Evolutionary conservation across 1,140 invertebrate genomes (phyloP), one percentile per base, ranked within the genome.

Genomic region (Coptotermes formosanus): DNA sequence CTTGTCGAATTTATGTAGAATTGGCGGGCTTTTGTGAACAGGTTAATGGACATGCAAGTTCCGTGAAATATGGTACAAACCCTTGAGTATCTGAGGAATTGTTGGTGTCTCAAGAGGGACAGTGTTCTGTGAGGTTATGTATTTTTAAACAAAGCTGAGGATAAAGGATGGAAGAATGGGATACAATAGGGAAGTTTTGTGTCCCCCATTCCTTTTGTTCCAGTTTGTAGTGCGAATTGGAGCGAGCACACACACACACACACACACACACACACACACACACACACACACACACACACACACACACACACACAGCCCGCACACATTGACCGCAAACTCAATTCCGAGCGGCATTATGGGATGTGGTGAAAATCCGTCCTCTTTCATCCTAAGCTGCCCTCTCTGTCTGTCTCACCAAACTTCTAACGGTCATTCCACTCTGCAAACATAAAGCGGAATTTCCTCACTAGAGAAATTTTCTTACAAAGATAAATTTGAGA

Each of bases 401-500:
- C 21, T 8, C 59, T 21, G 1, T 23, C 59, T 64, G 0, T 75
- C 30, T 25, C 64, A 14, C n/a, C n/a, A 75, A 30, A 75, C 9
- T 75, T 30, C 64, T 75, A 30, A 75, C 64, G 64, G 64, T 75
- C 64, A 75, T n/a, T 75, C 64, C 64, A 11, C 64, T 30, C 64
- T 64, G 1, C 3, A 75, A 75, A 75, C 64, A 75, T n/a, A 75
- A 75, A 75, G 64, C 64, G 2, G 64, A 75, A 75, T 75, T 75
- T 75, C 64, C 64, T 75, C n/a, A 75, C 25, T 75, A 30, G 25
- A 75, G 64, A 75, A 75, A 75, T 75, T 75, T 75, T 75, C 64
- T 75, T 75, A 75, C 64, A 75, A 75, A 75, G 64, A 75, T 75
- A 75, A 75, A 75, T 75, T 75, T 75, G 25, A 75, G 64, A 75